phyloP scores from a whole-genome alignment of 1,140 invertebrate species.

The Hyles vespertilio region DNA sequence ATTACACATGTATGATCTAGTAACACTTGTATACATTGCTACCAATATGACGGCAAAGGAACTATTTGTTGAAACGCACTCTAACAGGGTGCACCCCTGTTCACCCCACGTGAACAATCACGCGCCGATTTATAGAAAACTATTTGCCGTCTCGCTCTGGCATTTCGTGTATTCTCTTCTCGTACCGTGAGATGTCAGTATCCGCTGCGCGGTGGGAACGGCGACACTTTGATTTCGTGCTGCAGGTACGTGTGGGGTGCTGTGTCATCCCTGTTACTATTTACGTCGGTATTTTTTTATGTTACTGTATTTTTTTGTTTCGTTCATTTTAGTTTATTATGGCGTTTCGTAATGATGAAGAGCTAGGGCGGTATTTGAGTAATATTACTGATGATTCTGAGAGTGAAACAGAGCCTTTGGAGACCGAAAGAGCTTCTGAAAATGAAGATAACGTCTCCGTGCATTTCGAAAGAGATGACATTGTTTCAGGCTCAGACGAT shows the following conservation, averaged over 20 bases:
- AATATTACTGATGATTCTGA: constrained; percentile 5
- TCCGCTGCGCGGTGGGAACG: constrained; percentile 7
- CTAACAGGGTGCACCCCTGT: background rate
- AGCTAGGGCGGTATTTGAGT: constrained; percentile 13
- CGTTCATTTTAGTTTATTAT: constrained; percentile 12
- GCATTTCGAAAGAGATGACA: constrained; percentile 9
- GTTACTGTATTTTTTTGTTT: constrained; percentile 11
- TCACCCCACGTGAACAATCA: constrained; percentile 5
- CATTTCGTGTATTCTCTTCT: constrained; percentile 11
- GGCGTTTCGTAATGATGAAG: constrained; percentile 11
- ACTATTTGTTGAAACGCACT: too few relatives aligned
- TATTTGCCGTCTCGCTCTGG: constrained; percentile 8
- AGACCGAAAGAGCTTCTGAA: constrained; percentile 3
- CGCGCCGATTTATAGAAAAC: constrained; percentile 4
- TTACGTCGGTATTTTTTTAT: constrained; percentile 19
- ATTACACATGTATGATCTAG: too few relatives aligned
- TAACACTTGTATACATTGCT: too few relatives aligned
- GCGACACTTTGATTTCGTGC: background rate
- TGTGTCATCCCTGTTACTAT: constrained; percentile 23
- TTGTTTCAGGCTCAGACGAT: constrained; percentile 5
- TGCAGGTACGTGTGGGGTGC: constrained; percentile 13
- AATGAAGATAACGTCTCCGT: constrained; percentile 10
- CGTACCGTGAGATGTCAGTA: constrained; percentile 5
- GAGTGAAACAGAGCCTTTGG: constrained; percentile 3
- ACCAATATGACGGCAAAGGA: too few relatives aligned